Evolutionary conservation across 1,140 invertebrate species (phyloP), one percentile per base, ranked within the genome.

Genomic region (Solenopsis invicta): DNA sequence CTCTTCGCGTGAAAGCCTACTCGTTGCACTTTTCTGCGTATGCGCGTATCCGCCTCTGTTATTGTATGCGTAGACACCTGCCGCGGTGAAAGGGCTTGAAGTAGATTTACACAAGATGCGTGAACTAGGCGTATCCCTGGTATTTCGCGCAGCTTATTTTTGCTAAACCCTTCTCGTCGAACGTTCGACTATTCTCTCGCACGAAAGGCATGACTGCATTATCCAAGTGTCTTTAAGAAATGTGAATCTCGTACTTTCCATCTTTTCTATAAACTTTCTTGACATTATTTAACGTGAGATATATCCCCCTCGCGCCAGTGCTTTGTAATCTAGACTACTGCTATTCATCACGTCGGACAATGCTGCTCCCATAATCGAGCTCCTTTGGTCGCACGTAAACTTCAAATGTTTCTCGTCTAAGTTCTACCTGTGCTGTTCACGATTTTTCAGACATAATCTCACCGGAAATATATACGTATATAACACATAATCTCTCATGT

Each of bases 11-110:
- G 80, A 84, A 84, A 84, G 69, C 80, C 69, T 62, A 75, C 41
- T 72, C 54, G 41, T 59, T 69, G 21, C 62, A 61, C 13, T 84
- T 74, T 74, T 84, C 45, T 67, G 37, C 76, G 48, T 81, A 59
- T 21, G 45, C 34, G 45, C 29, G n/a, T 50, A 52, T 69, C 67
- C 67, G 48, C 54, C 88, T 87, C 86, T 85, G 77, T 88, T 87
- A 37, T 67, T 66, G 61, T 64, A 45, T 52, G 64, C 90, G 72
- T 85, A 85, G 69, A 89, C 91, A 92, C 91, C 91, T 92, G 92
- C 85, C 66, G 61, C 77, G 88, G 91, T 91, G 92, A 92, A 92
- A 91, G 92, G 91, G 91, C 41, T 82, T 54, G 56, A 37, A 16
- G 67, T 50, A 16, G 74, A 71, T 62, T 8, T 21, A 21, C 12